These are phyloP conservation scores for Argentina silus DNA, from an alignment of 2,797 vertebrate species.

Conservation along the genomic window DNA sequence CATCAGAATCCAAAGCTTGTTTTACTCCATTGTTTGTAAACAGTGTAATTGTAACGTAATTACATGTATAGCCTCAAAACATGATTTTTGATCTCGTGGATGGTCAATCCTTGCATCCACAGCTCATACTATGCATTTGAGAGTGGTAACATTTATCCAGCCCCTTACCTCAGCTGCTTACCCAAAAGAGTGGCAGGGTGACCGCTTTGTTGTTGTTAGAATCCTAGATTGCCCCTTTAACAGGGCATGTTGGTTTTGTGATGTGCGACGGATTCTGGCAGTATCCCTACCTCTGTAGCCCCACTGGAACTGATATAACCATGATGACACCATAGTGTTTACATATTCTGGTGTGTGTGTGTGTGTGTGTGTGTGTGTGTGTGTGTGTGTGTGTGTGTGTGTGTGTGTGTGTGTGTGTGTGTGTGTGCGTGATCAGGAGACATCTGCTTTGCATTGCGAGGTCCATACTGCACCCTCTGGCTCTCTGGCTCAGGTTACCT, in stretches of 20 bases:
- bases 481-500: constrained; percentile 61
- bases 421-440: constrained; percentile 9
- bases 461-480: constrained; percentile 49
- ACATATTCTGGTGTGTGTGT: not conserved
- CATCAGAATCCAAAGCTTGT: too few species aligned
- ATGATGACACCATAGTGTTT: not conserved
- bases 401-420: constrained; percentile 14
- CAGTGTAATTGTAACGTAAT: too few species aligned
- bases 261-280: too few species aligned
- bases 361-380: not conserved
- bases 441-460: constrained; percentile 70
- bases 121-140: too few species aligned
- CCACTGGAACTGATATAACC: not conserved
- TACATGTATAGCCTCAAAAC: too few species aligned
- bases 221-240: not conserved
- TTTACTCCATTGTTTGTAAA: too few species aligned
- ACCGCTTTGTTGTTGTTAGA: too few species aligned
- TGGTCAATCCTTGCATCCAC: too few species aligned
- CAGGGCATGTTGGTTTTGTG: not conserved
- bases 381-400: constrained; percentile 11
- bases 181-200: too few species aligned
- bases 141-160: too few species aligned
- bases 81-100: too few species aligned
- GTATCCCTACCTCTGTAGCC: not conserved
- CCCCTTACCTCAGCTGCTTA: too few species aligned